Evolutionary conservation across 2,113 vertebrate species (phyloP), one percentile per base, ranked within the genome.

Genomic region (Carassius carassius): DNA sequence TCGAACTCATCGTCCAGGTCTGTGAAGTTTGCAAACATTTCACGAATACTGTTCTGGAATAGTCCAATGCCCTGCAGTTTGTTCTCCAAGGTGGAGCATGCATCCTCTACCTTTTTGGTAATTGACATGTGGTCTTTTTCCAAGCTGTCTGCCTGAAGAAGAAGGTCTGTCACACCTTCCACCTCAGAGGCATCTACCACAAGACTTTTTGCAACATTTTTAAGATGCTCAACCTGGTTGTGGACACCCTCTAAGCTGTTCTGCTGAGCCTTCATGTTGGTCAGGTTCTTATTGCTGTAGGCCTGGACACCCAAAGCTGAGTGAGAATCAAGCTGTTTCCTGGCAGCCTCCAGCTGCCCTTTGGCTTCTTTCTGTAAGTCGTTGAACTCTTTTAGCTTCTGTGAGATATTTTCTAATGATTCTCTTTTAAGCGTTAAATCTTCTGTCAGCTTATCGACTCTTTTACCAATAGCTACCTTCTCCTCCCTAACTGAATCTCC

Each of bases 1-100:
- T 99, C 98, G 37, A 99, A 93, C 88, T 99, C 98, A 89, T 99
- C 98, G 78, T 99, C 98, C 86, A 97, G 95, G 87, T 99, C 98
- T 5, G 98, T 94, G 92, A 99, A 99, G 82, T 94, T 93, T 77
- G 94, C 92, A 90, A 97, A 99, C 98, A 99, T 98, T 91, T 99
- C 97, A 29, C 98, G 94, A 89, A 99, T 98, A 90, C 90, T 96
- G 90, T 97, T 96, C 91, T 99, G 98, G 91, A 99, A 99, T 92
- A 97, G 96, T 0, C 98, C 97, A 0, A 99, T 99, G 82, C 97
- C 97, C 84, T 99, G 98, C 74, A 99, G 95, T 92, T 98, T 99
- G 56, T 95, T 93, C 88, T 99, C 98, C 87, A 99, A 86, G 81
- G 94, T 94, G 0, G 94, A 95, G 87, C 97, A 99, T 13, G 92